Evolutionary conservation across 1,140 invertebrate species (phyloP), one percentile per base, ranked within the genome.

Genomic region (Patella vulgata): DNA sequence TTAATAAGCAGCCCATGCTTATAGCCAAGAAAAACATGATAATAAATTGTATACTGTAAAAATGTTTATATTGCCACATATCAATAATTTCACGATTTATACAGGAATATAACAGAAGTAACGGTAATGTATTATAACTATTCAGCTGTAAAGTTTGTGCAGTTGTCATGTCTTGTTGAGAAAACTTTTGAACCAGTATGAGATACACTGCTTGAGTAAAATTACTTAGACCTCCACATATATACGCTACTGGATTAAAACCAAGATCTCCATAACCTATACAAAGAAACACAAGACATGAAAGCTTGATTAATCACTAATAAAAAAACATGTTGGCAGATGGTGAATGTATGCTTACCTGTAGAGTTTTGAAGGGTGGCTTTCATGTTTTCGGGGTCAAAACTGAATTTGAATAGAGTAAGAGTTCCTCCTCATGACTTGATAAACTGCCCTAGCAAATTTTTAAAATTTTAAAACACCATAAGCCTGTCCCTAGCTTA

Each of bases 121-220:
- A 70, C 21, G 83, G 84, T n/a, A 87, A 57, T 11, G 84, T 85
- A 59, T 86, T 86, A 63, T 81, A 82, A 55, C 84, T 81, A 71
- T 85, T 86, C 9, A 86, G 71, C 43, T 85, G 83, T 28, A 86
- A 73, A 19, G 82, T 83, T 59, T 85, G 78, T 11, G 78, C 66
- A 3, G 80, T 81, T 23, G 78, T 76, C 43, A 80, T 57, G 12
- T 75, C 73, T n/a, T 71, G 40, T 62, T 82, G 80, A 42, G 82
- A 73, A 48, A 70, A 73, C 62, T 75, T 75, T 73, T 88, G 86
- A 5, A 87, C 82, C 14, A 87, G 63, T 12, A 86, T 78, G 5
- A 86, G 81, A 59, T 87, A 87, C 9, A 85, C 30, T 2, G 83
- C 85, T 66, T 88, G 87, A 8, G 82, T 80, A 40, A 87, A 60